Conservation (phyloP, 1,140 invertebrate species). For the Hyles euphorbiae region DNA sequence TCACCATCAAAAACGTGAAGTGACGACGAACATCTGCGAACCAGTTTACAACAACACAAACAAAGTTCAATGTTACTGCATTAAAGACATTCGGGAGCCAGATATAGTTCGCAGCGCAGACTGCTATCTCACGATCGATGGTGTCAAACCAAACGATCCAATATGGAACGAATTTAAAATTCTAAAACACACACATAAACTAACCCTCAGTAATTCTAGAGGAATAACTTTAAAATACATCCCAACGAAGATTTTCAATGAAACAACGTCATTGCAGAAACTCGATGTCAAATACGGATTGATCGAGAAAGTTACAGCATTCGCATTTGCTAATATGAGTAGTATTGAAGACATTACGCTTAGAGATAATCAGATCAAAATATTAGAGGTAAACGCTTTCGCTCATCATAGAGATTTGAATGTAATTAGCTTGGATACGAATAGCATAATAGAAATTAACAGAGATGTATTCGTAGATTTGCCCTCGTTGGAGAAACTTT, state of each 20-base stretch:
- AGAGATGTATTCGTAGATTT: constrained; percentile 83
- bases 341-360: constrained; percentile 81
- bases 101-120: constrained; percentile 49
- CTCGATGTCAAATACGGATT: constrained; percentile 83
- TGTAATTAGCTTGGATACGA: constrained; percentile 81
- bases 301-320: constrained; percentile 79
- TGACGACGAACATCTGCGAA: constrained; percentile 40
- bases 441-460: constrained; percentile 82
- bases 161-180: constrained; percentile 81
- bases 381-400: constrained; percentile 80
- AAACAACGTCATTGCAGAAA: constrained; percentile 77
- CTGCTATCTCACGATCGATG: constrained; percentile 78
- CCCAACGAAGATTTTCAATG: constrained; percentile 79
- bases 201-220: constrained; percentile 79
- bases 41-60: constrained; percentile 43
- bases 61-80: constrained; percentile 57
- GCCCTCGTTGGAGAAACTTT: constrained; percentile 79
- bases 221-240: constrained; percentile 79
- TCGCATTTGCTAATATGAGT: constrained; percentile 82
- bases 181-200: constrained; percentile 78
- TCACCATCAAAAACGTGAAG: constrained; percentile 45
- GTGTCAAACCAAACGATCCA: constrained; percentile 74
- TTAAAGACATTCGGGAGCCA: constrained; percentile 26
- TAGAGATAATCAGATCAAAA: constrained; percentile 80
- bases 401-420: constrained; percentile 78